These are phyloP conservation scores for Lochmaea capreae DNA, from an alignment of 2,888 invertebrate species.

Conservation along the genomic window DNA sequence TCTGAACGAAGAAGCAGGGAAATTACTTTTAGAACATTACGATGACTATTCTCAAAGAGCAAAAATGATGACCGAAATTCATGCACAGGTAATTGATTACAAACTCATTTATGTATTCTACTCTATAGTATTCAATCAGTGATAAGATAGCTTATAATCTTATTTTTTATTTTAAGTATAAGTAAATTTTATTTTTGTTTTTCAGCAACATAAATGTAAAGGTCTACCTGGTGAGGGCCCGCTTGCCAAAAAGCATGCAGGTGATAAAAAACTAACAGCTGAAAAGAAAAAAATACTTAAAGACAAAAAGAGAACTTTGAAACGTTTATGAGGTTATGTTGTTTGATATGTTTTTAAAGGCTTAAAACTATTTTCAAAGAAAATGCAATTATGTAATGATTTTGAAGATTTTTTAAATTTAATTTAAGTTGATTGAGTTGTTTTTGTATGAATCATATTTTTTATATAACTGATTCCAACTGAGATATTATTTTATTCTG, in stretches of 20 bases:
- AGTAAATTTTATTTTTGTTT: constrained; percentile 38
- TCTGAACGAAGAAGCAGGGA: constrained; percentile 96
- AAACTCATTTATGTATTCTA: neutral
- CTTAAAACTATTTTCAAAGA: neutral
- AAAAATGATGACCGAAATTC: constrained; percentile 92
- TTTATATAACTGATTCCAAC: neutral
- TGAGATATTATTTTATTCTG: no score
- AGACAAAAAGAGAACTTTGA: constrained; percentile 87
- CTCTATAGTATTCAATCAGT: neutral
- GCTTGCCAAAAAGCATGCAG: constrained; percentile 86
- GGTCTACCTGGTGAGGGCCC: constrained; percentile 72
- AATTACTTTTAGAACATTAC: constrained; percentile 91
- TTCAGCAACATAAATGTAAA: constrained; percentile 70
- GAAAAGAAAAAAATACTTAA: constrained; percentile 81
- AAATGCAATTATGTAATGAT: neutral
- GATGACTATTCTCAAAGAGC: constrained; percentile 91
- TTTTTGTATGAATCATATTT: neutral
- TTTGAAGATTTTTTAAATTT: neutral
- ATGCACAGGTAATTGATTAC: constrained; percentile 74
- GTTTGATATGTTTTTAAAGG: constrained; percentile 5
- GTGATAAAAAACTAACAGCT: constrained; percentile 75
- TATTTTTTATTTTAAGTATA: constrained; percentile 16
- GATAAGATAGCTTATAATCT: neutral
- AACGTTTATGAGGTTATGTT: constrained; percentile 77
- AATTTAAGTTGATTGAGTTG: neutral